A percentile compares a stretch with the other conserved stretches of the same genome.
These are phyloP conservation scores for Theristicus caerulescens DNA, from an alignment of 2,113 vertebrate genomes.

Conservation along the genomic window DNA sequence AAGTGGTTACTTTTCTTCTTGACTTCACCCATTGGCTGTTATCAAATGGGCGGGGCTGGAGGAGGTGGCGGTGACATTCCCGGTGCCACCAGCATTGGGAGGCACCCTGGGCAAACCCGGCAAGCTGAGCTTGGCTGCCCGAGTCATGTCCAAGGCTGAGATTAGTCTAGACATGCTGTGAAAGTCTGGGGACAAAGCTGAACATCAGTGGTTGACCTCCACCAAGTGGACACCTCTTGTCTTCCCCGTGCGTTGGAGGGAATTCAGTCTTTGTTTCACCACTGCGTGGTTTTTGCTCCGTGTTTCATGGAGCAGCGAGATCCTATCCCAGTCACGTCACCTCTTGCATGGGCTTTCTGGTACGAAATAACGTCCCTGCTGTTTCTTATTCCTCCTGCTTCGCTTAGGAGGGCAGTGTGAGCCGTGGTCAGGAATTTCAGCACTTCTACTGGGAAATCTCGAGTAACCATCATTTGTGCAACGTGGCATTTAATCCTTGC, in stretches of 20 bases:
- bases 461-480: not conserved
- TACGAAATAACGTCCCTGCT: not conserved
- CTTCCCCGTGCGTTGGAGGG: rapidly evolving
- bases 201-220: not conserved
- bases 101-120: not conserved
- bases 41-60: not conserved
- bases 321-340: not conserved
- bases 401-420: rapidly evolving
- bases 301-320: not conserved
- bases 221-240: rapidly evolving
- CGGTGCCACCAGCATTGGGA: rapidly evolving
- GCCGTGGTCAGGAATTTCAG: not conserved
- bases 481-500: not conserved
- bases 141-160: not conserved
- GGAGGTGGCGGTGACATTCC: not conserved
- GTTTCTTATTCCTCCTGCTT: not conserved
- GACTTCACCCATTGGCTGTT: not conserved
- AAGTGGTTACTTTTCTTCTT: not conserved
- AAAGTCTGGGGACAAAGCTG: not conserved
- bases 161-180: not conserved
- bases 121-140: not conserved
- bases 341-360: not conserved
- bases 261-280: not conserved
- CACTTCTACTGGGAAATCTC: not conserved
- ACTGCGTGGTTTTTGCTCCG: rapidly evolving